Evolutionary conservation across 1,140 invertebrate genomes (phyloP).

Genomic region (Brachionus sp.): DNA sequence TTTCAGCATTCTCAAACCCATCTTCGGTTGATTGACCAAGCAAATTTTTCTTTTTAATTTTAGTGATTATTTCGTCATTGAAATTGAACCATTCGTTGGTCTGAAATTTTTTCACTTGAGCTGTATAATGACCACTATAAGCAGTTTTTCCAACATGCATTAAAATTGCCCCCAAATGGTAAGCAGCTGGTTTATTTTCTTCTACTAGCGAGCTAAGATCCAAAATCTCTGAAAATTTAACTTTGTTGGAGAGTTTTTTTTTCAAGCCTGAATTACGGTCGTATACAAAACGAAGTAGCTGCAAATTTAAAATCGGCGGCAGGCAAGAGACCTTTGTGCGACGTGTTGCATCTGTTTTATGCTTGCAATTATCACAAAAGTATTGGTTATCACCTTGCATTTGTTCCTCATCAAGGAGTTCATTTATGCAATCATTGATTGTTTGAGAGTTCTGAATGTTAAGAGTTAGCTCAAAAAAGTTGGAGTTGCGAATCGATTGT

Average conservation of each 20-base stretch:
- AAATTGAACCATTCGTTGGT: conserved; percentile 67
- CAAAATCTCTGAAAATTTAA: conserved; percentile 68
- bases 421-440: conserved; percentile 65
- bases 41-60: conserved; percentile 64
- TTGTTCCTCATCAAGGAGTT: conserved; percentile 67
- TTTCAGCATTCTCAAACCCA: conserved; percentile 56
- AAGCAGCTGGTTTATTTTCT: conserved; percentile 53
- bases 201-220: conserved; percentile 66
- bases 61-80: conserved; percentile 69
- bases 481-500: conserved; percentile 64
- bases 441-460: conserved; percentile 64
- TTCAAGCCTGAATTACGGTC: conserved; percentile 67
- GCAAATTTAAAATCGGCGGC: conserved; percentile 71
- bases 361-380: conserved; percentile 65
- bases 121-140: conserved; percentile 71
- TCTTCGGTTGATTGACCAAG: conserved; percentile 60
- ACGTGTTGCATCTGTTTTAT: conserved; percentile 66
- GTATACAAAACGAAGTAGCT: conserved; percentile 69
- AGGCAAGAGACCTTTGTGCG: conserved; percentile 65
- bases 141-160: conserved; percentile 69
- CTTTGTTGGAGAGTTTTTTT: conserved; percentile 68
- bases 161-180: conserved; percentile 67
- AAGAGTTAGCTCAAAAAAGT: conserved; percentile 69
- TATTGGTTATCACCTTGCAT: conserved; percentile 69
- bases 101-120: conserved; percentile 64